Conservation (phyloP, 2,888 invertebrate genomes). For the Oscheius myriophilus region DNA sequence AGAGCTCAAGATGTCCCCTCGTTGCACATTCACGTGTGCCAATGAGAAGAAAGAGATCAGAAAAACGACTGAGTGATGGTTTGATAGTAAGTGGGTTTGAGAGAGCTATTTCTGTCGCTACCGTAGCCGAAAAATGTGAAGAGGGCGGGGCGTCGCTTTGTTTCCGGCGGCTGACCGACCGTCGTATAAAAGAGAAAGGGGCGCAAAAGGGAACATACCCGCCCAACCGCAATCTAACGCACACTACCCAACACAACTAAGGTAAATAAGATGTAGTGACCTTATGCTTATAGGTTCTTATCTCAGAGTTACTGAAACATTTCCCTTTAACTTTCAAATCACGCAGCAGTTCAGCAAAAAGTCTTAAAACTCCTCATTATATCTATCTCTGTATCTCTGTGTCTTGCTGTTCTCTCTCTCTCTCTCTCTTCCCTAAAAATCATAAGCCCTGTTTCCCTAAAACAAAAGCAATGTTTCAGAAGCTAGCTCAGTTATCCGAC, state of each 20-base stretch:
- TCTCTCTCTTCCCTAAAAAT: background rate
- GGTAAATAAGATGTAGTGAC: too few relatives aligned
- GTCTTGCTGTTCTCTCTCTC: background rate
- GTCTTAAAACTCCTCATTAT: too few relatives aligned
- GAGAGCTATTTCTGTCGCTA: background rate
- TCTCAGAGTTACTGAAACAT: too few relatives aligned
- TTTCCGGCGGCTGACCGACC: conserved; percentile 5
- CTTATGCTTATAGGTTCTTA: too few relatives aligned
- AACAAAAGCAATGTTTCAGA: background rate
- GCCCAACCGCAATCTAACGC: background rate
- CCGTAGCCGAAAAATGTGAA: conserved; percentile 9
- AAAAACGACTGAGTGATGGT: too few relatives aligned
- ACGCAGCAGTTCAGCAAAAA: too few relatives aligned
- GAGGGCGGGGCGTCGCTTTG: conserved; percentile 21
- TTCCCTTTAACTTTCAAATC: too few relatives aligned
- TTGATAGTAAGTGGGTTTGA: too few relatives aligned
- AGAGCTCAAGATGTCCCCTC: too few relatives aligned
- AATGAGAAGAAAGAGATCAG: too few relatives aligned
- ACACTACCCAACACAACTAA: too few relatives aligned
- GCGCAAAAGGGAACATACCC: background rate
- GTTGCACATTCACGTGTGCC: too few relatives aligned
- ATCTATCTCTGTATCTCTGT: background rate
- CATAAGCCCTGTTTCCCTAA: background rate
- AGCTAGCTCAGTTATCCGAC: background rate
- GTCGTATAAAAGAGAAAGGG: conserved; percentile 13